Conservation (phyloP, 35 echinoderm and acorn worm genomes). For the Antedon bifida region DNA sequence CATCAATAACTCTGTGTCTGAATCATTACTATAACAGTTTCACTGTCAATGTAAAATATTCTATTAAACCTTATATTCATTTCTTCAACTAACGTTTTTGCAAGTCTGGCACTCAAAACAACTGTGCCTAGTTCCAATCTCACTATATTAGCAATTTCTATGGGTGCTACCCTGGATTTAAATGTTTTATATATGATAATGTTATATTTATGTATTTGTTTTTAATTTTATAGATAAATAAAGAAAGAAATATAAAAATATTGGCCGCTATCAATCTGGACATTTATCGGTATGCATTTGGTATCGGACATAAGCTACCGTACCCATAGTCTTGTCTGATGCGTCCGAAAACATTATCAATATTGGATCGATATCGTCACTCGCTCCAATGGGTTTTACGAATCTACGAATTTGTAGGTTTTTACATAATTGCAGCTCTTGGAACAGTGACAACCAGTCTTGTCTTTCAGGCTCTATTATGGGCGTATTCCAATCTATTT, state of each 20-base stretch:
- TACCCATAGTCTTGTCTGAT: slow-evolving; percentile 31
- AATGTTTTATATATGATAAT: too few species aligned
- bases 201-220: slow-evolving; percentile 14
- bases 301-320: slow-evolving; percentile 9
- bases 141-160: slow-evolving; percentile 25
- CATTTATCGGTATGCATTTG: neutral
- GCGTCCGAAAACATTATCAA: slow-evolving; percentile 40
- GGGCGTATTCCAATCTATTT: slow-evolving; percentile 36
- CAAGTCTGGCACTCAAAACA: slow-evolving; percentile 16
- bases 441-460: slow-evolving; percentile 23
- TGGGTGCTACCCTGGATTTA: slow-evolving; percentile 41
- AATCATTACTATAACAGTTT: slow-evolving; percentile 38
- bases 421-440: slow-evolving; percentile 1
- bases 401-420: slow-evolving; percentile 18
- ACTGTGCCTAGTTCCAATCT: slow-evolving; percentile 36
- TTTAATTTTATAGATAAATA: neutral
- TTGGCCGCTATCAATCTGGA: neutral
- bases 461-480: neutral
- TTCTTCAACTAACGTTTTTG: slow-evolving; percentile 17
- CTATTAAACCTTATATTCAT: slow-evolving; percentile 12
- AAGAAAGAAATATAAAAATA: too few species aligned
- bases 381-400: slow-evolving; percentile 10
- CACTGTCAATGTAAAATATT: slow-evolving; percentile 37
- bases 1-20: slow-evolving; percentile 47
- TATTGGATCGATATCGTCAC: neutral